Evolutionary conservation across 2,888 invertebrate species (phyloP), one percentile per base, ranked within the genome.

Genomic region (Ectemnius cavifrons): DNA sequence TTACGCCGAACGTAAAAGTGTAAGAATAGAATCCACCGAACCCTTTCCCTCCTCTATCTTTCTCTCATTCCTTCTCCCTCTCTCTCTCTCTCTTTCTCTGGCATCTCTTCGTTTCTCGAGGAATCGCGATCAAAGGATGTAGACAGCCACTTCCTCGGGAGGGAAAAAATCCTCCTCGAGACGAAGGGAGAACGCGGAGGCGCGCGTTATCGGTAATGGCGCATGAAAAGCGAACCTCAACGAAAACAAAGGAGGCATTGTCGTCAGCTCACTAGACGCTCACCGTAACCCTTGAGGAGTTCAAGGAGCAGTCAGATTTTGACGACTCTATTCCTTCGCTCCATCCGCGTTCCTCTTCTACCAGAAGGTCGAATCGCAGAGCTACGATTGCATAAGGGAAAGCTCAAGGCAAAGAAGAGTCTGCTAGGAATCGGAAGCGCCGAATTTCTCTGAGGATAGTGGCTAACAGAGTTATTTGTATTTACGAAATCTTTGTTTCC

Each of bases 11-110:
- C 11, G 72, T 56, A 71, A 84, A 77, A 77, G 74, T 63, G 75
- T 71, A 77, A 79, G 84, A 77, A 84, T 82, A 84, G 84, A 84
- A 67, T 73, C 71, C 79, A 82, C 76, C 61, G 79, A 75, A 79
- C 72, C 71, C 73, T 37, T 57, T 69, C 69, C 63, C 23, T 2
- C 23, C 23, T 23, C 23, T 23, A 0, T 23, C 23, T 23, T 57
- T 65, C 58, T 67, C n/a, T n/a, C n/a, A n/a, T n/a, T n/a, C 73
- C 57, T 63, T 63, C 61, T 63, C 65, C 61, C 46, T n/a, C 45
- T 16, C 60, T 47, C 68, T 62, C 64, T 57, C 23, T 46, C 2
- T 20, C 23, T 23, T 23, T 2, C 23, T 23, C 3, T 23, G 3
- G 23, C 2, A 23, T 23, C 23, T 23, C 52, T 11, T 52, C 16